phyloP scores from a whole-genome alignment of 2,113 vertebrate genomes.

The Oryzias celebensis region DNA sequence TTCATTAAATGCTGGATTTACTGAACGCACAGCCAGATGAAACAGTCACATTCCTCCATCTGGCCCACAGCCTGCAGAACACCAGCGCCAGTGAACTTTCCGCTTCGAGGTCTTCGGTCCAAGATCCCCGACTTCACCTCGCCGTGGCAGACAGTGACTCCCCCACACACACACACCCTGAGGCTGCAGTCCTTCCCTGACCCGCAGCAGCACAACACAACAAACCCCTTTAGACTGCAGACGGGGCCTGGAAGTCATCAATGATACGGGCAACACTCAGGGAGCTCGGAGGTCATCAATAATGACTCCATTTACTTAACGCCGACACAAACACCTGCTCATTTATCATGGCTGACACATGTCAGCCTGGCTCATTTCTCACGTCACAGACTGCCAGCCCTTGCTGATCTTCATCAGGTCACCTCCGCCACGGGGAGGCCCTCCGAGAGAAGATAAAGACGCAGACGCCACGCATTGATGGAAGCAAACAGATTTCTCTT shows the following conservation, averaged over 20 bases:
- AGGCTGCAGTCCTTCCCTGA: conserved; percentile 47
- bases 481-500: no score
- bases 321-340: conserved; percentile 65
- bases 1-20: no score
- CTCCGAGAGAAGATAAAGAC: conserved; percentile 22
- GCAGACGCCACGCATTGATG: conserved; percentile 19
- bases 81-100: conserved; percentile 41
- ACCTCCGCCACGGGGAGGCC: conserved; percentile 39
- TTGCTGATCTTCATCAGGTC: conserved; percentile 56
- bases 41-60: no score
- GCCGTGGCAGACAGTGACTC: conserved; percentile 21
- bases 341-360: conserved; percentile 62
- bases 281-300: conserved; percentile 63
- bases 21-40: no score
- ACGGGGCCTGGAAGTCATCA: conserved; percentile 58
- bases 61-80: conserved; percentile 7
- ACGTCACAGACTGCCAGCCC: conserved; percentile 34
- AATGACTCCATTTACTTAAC: conserved; percentile 74
- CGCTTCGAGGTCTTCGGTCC: conserved; percentile 49
- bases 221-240: conserved; percentile 39
- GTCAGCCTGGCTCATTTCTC: conserved; percentile 60
- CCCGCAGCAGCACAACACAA: conserved; percentile 50
- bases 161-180: conserved; percentile 1
- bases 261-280: conserved; percentile 54
- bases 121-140: conserved; percentile 42